Percentiles rank a stretch among this genome's conserved stretches.
Conservation (phyloP, 1,140 invertebrate species). For the Druon quercuslanigerum region DNA sequence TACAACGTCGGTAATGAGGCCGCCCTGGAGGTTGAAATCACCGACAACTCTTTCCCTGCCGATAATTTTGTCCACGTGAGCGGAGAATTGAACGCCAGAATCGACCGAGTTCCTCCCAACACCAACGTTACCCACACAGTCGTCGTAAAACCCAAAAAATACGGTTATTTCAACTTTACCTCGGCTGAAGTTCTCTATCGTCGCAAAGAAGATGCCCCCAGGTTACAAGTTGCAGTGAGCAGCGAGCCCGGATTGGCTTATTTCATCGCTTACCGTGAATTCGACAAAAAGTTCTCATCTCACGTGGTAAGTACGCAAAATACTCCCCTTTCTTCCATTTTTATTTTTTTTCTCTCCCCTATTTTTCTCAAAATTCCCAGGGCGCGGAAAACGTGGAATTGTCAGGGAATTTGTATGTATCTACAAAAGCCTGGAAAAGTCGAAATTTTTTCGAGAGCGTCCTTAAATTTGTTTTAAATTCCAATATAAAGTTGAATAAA, state of each 20-base stretch:
- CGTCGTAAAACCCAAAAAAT: constrained; percentile 91
- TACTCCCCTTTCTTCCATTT: too few species aligned
- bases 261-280: constrained; percentile 96
- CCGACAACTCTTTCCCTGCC: constrained; percentile 92
- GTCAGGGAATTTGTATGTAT: too few species aligned
- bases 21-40: constrained; percentile 91
- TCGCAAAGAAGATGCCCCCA: constrained; percentile 84
- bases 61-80: constrained; percentile 91
- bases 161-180: constrained; percentile 98
- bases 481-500: too few species aligned
- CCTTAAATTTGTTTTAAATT: too few species aligned
- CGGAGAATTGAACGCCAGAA: constrained; percentile 87
- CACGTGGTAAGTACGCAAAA: constrained; percentile 84
- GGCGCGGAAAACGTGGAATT: too few species aligned
- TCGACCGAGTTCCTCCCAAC: constrained; percentile 93
- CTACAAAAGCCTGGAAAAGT: too few species aligned
- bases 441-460: too few species aligned
- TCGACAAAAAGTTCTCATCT: constrained; percentile 98
- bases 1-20: constrained; percentile 91
- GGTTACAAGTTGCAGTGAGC: constrained; percentile 90
- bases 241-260: constrained; percentile 97
- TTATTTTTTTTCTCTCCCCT: too few species aligned
- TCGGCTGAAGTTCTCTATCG: constrained; percentile 95
- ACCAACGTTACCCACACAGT: constrained; percentile 96
- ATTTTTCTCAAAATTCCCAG: too few species aligned